Evolutionary conservation across 2,797 vertebrate species (phyloP).

Genomic region (Hippocampus kuda): DNA sequence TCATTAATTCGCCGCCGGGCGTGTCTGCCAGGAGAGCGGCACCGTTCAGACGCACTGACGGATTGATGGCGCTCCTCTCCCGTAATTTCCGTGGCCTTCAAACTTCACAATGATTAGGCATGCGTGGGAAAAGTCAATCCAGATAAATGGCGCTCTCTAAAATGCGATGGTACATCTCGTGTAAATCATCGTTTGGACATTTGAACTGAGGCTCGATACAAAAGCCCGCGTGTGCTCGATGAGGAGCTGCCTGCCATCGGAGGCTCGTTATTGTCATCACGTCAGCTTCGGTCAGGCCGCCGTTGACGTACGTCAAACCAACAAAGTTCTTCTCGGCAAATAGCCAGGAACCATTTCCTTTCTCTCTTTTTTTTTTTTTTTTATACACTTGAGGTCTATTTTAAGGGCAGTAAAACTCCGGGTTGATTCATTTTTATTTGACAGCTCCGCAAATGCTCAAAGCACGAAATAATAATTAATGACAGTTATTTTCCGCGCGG

Average conservation of each 20-base stretch:
- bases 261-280: constrained; percentile 10
- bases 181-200: constrained; percentile 7
- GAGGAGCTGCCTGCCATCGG: background rate
- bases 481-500: constrained; percentile 23
- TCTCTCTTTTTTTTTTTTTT: too few species aligned
- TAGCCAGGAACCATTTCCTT: constrained; percentile 16
- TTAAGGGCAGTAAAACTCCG: background rate
- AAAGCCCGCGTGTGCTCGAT: constrained; percentile 2
- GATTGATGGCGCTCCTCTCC: constrained; percentile 55
- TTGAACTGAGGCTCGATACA: background rate
- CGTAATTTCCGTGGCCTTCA: constrained; percentile 44
- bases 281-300: constrained; percentile 33
- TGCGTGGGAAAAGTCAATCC: constrained; percentile 45
- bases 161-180: constrained; percentile 27
- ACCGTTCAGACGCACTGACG: constrained; percentile 56
- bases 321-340: constrained; percentile 24
- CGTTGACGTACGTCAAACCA: constrained; percentile 20
- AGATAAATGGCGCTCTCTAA: constrained; percentile 30
- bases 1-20: constrained; percentile 65
- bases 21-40: constrained; percentile 49
- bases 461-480: constrained; percentile 40
- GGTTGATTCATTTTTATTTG: constrained; percentile 38
- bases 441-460: constrained; percentile 26
- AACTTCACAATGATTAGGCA: constrained; percentile 50
- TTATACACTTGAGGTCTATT: background rate